Evolutionary conservation across 1,140 invertebrate species (phyloP).

Genomic region (Parapsyche elsis): DNA sequence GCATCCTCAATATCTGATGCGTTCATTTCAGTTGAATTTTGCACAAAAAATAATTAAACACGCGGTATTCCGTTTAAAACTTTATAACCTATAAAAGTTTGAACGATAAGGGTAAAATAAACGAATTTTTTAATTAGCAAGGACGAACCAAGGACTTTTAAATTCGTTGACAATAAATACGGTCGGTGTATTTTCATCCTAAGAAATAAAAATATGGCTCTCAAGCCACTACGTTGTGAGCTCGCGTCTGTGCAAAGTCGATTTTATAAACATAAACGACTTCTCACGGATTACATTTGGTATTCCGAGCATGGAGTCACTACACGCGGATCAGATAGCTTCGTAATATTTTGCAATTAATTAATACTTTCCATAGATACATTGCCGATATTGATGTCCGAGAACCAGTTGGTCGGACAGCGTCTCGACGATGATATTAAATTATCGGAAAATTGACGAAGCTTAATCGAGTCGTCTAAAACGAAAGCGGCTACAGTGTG

Average conservation of each 20-base stretch:
- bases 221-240: too few relatives aligned
- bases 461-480: neutral
- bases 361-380: constrained; percentile 42
- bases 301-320: constrained; percentile 43
- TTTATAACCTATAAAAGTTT: constrained; percentile 19
- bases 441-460: neutral
- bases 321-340: constrained; percentile 30
- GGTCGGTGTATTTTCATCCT: too few relatives aligned
- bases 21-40: constrained; percentile 12
- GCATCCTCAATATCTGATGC: neutral
- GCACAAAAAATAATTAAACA: neutral
- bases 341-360: constrained; percentile 46
- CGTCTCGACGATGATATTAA: neutral
- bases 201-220: too few relatives aligned
- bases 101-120: neutral
- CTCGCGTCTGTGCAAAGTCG: constrained; percentile 24
- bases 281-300: constrained; percentile 47
- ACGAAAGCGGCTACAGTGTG: neutral
- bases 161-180: too few relatives aligned
- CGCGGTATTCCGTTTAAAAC: neutral
- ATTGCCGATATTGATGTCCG: neutral
- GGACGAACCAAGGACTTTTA: too few relatives aligned
- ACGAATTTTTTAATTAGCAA: too few relatives aligned
- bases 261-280: constrained; percentile 46
- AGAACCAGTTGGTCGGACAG: neutral